Evolutionary conservation across 2,888 invertebrate species (phyloP).

Genomic region (Hanleya hanleyi): DNA sequence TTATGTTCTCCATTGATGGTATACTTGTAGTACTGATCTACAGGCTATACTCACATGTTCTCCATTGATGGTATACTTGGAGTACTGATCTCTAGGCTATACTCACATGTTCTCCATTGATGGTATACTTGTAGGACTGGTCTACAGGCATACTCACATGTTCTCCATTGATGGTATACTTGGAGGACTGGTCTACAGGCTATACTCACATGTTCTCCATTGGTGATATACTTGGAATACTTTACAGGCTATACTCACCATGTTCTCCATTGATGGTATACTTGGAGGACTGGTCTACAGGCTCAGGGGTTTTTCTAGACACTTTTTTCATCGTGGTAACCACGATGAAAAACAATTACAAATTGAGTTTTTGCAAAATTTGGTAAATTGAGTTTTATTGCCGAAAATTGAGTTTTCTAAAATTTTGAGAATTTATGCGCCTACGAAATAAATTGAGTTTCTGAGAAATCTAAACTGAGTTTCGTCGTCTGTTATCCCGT

Average conservation of each 20-base stretch:
- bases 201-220: slow-evolving; percentile 63
- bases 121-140: slow-evolving; percentile 89
- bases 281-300: slow-evolving; percentile 89
- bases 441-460: no score
- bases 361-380: no score
- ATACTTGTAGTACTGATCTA: slow-evolving; percentile 87
- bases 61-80: slow-evolving; percentile 81
- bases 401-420: no score
- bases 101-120: slow-evolving; percentile 74
- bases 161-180: slow-evolving; percentile 80
- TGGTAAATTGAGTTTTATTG: no score
- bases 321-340: no score
- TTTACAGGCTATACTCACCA: no score
- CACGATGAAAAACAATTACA: no score
- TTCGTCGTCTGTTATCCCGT: no score
- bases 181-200: slow-evolving; percentile 91
- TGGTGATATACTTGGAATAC: slow-evolving; percentile 89
- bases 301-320: no score
- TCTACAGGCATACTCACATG: no score
- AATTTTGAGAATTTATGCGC: no score
- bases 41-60: slow-evolving; percentile 65
- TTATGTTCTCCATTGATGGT: slow-evolving; percentile 76
- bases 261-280: slow-evolving; percentile 79
- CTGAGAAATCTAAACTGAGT: no score
- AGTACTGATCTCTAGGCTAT: slow-evolving; percentile 84